These are phyloP conservation scores for Drosophila biarmipes DNA, from an alignment of 1,140 invertebrate species.

Conservation along the genomic window DNA sequence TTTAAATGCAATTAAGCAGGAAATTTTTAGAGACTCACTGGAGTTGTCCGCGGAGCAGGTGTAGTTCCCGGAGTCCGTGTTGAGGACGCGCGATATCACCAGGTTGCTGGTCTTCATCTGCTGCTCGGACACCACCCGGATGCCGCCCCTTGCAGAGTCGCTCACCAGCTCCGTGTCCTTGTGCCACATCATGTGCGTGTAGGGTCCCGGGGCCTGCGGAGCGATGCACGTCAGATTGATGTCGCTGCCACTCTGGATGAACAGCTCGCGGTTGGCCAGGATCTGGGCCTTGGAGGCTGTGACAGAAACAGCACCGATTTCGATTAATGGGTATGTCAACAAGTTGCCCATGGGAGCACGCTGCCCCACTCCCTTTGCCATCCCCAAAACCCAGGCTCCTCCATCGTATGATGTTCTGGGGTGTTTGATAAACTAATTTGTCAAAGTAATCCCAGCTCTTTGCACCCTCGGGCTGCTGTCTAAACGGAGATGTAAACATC, in stretches of 20 bases:
- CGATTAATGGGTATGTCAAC: constrained; percentile 43
- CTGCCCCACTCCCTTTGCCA: background rate
- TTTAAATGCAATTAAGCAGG: background rate
- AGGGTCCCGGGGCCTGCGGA: constrained; percentile 93
- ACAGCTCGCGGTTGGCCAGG: constrained; percentile 92
- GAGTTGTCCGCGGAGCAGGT: constrained; percentile 91
- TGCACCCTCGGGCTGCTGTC: constrained; percentile 19
- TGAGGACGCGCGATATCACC: constrained; percentile 91
- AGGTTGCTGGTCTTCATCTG: constrained; percentile 92
- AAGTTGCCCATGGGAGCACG: constrained; percentile 5
- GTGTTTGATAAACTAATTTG: constrained; percentile 53
- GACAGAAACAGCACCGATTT: constrained; percentile 36
- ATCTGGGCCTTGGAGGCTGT: constrained; percentile 96
- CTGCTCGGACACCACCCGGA: constrained; percentile 94
- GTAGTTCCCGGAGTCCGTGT: constrained; percentile 94
- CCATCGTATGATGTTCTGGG: background rate
- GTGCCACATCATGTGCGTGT: constrained; percentile 96
- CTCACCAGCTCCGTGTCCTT: constrained; percentile 94
- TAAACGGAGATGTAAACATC: constrained; percentile 44
- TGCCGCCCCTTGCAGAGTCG: constrained; percentile 93
- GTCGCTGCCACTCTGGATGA: constrained; percentile 94
- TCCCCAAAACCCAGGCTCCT: too few species aligned
- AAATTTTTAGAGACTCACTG: constrained; percentile 82
- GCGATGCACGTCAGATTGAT: constrained; percentile 96
- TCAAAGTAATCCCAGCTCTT: constrained; percentile 40